These are phyloP conservation scores for Iselma pallidipennis DNA, from an alignment of 2,888 invertebrate species.

Conservation along the genomic window DNA sequence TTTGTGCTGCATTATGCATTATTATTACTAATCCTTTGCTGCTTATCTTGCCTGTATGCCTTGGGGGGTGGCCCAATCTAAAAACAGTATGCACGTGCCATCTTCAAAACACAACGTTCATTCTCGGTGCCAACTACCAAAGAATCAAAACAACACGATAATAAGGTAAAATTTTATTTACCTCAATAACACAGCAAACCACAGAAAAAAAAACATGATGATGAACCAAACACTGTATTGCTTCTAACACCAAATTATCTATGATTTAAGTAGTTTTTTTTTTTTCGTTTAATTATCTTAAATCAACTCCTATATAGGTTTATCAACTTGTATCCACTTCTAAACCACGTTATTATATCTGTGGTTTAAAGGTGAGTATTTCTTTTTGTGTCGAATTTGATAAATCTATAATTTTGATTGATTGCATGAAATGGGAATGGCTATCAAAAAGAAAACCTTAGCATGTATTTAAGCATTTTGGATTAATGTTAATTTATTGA, in stretches of 20 bases:
- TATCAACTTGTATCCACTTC: constrained; percentile 12
- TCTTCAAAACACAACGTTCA: constrained; percentile 90
- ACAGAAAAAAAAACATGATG: background rate
- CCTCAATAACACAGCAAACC: background rate
- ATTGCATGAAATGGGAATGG: constrained; percentile 13
- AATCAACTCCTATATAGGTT: constrained; percentile 10
- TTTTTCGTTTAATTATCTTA: constrained; percentile 6
- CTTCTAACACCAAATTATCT: background rate
- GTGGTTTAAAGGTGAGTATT: constrained; percentile 15
- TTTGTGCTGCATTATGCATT: constrained; percentile 42
- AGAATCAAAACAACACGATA: constrained; percentile 63
- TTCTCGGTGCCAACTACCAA: constrained; percentile 92
- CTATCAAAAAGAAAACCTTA: background rate
- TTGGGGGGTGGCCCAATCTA: constrained; percentile 50
- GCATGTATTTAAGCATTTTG: constrained; percentile 9
- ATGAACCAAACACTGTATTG: constrained; percentile 7
- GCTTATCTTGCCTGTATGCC: constrained; percentile 53
- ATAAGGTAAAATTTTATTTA: constrained; percentile 52
- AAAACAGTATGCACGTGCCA: constrained; percentile 69
- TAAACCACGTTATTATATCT: background rate
- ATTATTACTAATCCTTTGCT: constrained; percentile 51
- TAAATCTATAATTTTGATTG: constrained; percentile 20
- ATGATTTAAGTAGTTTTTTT: constrained; percentile 8
- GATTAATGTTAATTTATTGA: constrained; percentile 4
- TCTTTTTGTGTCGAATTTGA: constrained; percentile 6